Conservation (phyloP, 1,140 invertebrate species). For the Bathynomus jamesi region DNA sequence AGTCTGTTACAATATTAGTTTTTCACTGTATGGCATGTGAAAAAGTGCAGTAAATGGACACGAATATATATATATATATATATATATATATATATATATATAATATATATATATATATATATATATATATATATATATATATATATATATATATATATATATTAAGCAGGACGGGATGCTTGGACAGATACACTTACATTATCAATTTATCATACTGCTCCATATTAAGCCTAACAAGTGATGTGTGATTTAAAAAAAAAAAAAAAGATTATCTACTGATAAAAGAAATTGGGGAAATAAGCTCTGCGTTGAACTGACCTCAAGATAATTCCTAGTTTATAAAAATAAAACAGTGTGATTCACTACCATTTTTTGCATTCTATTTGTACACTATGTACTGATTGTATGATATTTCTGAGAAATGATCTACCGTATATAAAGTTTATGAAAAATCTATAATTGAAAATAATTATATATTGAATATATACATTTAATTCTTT, state of each 20-base stretch:
- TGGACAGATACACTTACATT: background rate
- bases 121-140: slow-evolving; percentile 2
- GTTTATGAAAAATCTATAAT: background rate
- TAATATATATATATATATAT: background rate
- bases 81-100: background rate
- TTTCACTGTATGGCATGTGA: no score
- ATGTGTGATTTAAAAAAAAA: background rate
- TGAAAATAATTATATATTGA: slow-evolving; percentile 5
- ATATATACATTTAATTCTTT: background rate
- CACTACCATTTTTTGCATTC: background rate
- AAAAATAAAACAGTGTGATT: background rate
- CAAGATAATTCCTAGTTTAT: background rate
- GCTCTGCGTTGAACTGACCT: background rate
- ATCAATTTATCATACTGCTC: background rate
- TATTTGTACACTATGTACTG: background rate
- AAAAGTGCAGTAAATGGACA: background rate
- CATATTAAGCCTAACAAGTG: background rate
- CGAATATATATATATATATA: background rate
- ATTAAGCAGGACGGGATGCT: background rate
- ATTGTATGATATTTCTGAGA: background rate
- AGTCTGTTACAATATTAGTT: no score
- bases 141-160: slow-evolving; percentile 3
- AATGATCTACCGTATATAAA: background rate
- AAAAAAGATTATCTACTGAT: background rate
- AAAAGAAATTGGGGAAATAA: background rate